A percentile compares a stretch with the other conserved stretches of the same genome.
Evolutionary conservation across 2,113 vertebrate genomes (phyloP).

Genomic region (Equus przewalskii): DNA sequence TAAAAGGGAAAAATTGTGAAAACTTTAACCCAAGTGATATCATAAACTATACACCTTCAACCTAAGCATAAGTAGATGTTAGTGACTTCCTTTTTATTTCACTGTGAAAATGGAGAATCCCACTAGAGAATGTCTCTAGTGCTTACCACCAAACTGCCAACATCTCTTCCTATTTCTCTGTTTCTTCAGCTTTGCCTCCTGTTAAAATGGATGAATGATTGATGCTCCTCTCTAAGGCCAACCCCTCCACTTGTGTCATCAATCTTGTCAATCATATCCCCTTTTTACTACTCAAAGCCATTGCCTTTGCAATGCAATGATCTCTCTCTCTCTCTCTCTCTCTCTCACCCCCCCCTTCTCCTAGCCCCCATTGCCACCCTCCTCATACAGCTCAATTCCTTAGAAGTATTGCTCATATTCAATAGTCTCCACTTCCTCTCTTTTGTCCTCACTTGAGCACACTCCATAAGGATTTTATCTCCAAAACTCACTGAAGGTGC

Average conservation of each 20-base stretch:
- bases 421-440: not conserved
- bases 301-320: not conserved
- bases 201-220: constrained; percentile 54
- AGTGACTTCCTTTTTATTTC: constrained; percentile 62
- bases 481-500: constrained; percentile 29
- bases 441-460: not conserved
- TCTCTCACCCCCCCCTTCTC: too few relatives aligned
- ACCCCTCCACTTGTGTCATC: not conserved
- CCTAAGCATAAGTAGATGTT: not conserved
- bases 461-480: not conserved
- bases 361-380: not conserved
- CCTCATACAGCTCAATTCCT: not conserved
- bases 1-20: not conserved
- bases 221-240: not conserved
- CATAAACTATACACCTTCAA: constrained; percentile 44
- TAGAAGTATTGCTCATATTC: not conserved
- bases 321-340: not conserved
- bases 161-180: constrained; percentile 60
- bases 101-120: constrained; percentile 53
- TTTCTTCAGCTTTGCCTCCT: not conserved
- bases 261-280: not conserved
- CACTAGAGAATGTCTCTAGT: constrained; percentile 47
- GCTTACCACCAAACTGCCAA: constrained; percentile 53
- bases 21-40: constrained; percentile 26
- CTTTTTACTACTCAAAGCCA: not conserved